phyloP scores from a whole-genome alignment of 2,113 vertebrate genomes.

The Antennarius striatus region DNA sequence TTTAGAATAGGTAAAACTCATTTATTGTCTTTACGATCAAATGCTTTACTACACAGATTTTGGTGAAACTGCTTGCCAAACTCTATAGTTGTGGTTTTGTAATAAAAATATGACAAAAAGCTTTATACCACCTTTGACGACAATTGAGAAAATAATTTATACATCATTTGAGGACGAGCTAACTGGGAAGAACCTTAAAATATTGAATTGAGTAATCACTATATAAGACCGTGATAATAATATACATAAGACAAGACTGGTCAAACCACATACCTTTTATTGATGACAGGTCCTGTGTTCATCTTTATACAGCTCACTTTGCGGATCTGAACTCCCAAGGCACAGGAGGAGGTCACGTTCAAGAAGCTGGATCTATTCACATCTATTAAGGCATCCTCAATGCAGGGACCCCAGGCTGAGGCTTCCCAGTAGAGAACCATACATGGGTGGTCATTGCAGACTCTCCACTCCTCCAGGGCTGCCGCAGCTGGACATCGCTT shows the following conservation, averaged over 20 bases:
- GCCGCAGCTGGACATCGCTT: conserved; percentile 85
- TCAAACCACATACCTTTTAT: conserved; percentile 84
- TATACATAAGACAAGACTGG: neutral
- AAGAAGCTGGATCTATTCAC: conserved; percentile 75
- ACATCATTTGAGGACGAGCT: too few species aligned
- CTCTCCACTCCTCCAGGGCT: conserved; percentile 86
- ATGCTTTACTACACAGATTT: too few species aligned
- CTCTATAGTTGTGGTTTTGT: too few species aligned
- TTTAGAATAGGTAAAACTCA: neutral
- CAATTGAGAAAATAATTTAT: too few species aligned
- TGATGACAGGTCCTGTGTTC: conserved; percentile 82
- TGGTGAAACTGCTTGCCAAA: too few species aligned
- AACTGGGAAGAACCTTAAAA: too few species aligned
- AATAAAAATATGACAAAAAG: too few species aligned
- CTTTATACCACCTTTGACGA: too few species aligned
- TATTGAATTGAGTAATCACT: too few species aligned
- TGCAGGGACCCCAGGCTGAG: conserved; percentile 87
- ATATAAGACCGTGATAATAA: too few species aligned
- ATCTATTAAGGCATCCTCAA: conserved; percentile 69
- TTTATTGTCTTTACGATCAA: too few species aligned
- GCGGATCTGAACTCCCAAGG: conserved; percentile 87
- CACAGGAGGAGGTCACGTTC: conserved; percentile 80
- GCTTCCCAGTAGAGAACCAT: conserved; percentile 88
- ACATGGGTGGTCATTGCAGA: conserved; percentile 88
- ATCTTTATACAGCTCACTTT: conserved; percentile 86